Percentiles rank a stretch among this genome's conserved stretches.
Evolutionary conservation across 2,113 vertebrate species (phyloP).

Genomic region (Litocranius walleri): DNA sequence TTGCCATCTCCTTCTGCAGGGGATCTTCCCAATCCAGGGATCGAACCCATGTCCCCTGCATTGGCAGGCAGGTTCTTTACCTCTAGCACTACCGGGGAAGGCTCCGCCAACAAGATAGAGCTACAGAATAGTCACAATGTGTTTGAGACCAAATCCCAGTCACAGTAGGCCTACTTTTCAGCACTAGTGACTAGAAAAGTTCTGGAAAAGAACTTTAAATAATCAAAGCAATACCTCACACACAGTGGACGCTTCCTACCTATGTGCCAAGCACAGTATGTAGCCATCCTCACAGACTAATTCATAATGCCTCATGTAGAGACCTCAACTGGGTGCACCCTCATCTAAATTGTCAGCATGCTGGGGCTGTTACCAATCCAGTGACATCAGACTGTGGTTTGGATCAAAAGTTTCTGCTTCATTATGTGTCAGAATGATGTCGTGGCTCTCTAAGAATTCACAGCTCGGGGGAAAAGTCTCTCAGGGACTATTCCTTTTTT

Average conservation of each 20-base stretch:
- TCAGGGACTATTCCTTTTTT: not conserved
- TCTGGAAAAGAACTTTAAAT: not conserved
- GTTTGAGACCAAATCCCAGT: not conserved
- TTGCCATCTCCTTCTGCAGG: not conserved
- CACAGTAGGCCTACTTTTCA: not conserved
- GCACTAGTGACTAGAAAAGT: not conserved
- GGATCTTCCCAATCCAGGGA: not conserved
- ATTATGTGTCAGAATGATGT: not conserved
- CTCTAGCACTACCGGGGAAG: not conserved
- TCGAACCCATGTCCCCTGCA: not conserved
- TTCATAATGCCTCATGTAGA: not conserved
- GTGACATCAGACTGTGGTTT: not conserved
- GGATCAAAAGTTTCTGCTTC: constrained; percentile 29
- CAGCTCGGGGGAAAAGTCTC: not conserved
- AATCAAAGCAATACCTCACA: not conserved
- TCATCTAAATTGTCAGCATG: not conserved
- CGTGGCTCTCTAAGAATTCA: constrained; percentile 42
- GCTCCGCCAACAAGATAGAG: not conserved
- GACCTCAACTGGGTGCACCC: not conserved
- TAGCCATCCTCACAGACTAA: not conserved
- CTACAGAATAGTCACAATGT: not conserved
- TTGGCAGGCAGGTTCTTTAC: not conserved
- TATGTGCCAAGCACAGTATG: not conserved
- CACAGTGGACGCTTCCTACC: not conserved
- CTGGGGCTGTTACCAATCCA: not conserved